phyloP scores from a whole-genome alignment of 2,797 vertebrate species.

The Hirundo rustica region DNA sequence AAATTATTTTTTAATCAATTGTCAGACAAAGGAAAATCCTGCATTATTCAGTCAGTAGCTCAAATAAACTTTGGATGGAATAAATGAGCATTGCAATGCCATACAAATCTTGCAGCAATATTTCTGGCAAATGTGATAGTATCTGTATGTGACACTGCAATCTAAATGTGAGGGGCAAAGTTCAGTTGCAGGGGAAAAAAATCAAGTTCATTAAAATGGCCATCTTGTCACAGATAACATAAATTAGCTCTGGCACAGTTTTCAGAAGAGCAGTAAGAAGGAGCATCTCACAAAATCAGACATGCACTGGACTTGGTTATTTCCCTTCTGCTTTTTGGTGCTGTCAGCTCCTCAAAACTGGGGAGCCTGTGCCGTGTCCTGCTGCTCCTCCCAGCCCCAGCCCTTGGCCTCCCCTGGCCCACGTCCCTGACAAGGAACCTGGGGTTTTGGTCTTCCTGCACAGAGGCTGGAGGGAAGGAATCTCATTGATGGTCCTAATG shows the following conservation, averaged over 20 bases:
- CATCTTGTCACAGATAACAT: neutral
- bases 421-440: rapidly evolving
- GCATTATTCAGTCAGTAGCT: neutral
- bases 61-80: neutral
- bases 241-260: constrained; percentile 7
- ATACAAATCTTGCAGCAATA: neutral
- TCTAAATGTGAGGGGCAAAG: neutral
- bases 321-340: neutral
- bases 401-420: rapidly evolving
- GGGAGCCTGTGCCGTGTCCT: rapidly evolving
- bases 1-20: neutral
- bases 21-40: neutral
- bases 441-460: rapidly evolving
- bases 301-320: neutral
- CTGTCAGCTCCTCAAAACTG: neutral
- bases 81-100: neutral
- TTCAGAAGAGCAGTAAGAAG: neutral
- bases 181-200: neutral
- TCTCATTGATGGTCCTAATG: neutral
- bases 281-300: neutral
- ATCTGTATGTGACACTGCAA: neutral
- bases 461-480: neutral
- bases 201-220: neutral
- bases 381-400: neutral
- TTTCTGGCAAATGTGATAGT: neutral